Evolutionary conservation across 2,888 invertebrate species (phyloP).

Genomic region (Pterostichus niger): DNA sequence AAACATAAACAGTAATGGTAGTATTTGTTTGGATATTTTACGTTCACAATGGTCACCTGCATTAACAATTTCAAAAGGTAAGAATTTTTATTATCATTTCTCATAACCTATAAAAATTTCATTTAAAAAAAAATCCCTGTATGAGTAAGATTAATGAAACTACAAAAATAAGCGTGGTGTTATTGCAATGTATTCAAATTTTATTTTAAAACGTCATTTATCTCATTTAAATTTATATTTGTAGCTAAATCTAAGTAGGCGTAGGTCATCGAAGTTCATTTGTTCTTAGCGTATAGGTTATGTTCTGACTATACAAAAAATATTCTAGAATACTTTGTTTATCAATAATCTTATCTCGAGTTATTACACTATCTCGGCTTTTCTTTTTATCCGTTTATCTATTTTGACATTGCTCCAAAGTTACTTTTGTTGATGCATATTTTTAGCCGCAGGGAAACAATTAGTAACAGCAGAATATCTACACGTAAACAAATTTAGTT

Average conservation of each 20-base stretch:
- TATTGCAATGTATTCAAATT: not conserved
- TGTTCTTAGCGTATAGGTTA: slow-evolving; percentile 13
- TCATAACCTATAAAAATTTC: not conserved
- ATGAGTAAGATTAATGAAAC: too few species aligned
- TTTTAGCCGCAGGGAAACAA: not conserved
- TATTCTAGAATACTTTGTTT: not conserved
- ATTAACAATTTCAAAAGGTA: slow-evolving; percentile 99
- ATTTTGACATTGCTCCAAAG: slow-evolving; percentile 1
- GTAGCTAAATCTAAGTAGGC: slow-evolving; percentile 15
- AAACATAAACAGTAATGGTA: slow-evolving; percentile 99
- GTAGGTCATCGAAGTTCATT: slow-evolving; percentile 39
- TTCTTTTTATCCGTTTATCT: slow-evolving; percentile 13
- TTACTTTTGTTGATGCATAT: not conserved
- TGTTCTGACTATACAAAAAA: not conserved
- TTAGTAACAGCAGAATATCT: not conserved
- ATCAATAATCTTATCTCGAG: slow-evolving; percentile 13
- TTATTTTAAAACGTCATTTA: not conserved
- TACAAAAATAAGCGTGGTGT: not conserved
- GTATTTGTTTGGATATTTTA: slow-evolving; percentile 99
- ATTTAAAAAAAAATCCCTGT: not conserved
- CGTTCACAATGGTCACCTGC: slow-evolving; percentile 99
- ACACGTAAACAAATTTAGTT: too few species aligned
- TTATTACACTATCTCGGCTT: slow-evolving; percentile 12
- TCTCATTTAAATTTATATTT: slow-evolving; percentile 3
- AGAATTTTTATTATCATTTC: slow-evolving; percentile 67